Evolutionary conservation across 2,797 vertebrate species (phyloP).

Genomic region (Melanogrammus aeglefinus): DNA sequence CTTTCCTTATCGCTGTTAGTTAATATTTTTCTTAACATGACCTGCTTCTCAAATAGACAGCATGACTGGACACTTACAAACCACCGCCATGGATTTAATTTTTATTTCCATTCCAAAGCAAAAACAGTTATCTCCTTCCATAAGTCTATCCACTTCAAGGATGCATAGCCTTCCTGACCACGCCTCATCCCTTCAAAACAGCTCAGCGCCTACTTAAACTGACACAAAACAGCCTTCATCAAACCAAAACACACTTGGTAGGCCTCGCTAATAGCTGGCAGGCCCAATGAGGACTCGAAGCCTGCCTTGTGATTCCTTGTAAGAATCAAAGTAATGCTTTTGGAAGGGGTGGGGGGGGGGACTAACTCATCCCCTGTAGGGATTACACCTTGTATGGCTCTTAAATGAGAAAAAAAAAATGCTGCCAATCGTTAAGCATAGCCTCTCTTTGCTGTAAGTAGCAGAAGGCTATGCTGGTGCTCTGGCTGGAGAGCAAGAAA

Average conservation of each 20-base stretch:
- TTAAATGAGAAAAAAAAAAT: not conserved
- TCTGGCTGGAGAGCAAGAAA: conserved; percentile 3
- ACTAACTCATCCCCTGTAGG: conserved; percentile 2
- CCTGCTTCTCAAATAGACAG: not conserved
- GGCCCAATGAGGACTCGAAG: conserved; percentile 54
- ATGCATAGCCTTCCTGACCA: not conserved
- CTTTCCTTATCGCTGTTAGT: not conserved
- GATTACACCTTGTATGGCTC: conserved; percentile 44
- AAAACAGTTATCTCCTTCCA: not conserved
- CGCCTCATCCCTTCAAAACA: not conserved
- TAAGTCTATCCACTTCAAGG: not conserved
- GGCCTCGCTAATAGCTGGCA: conserved; percentile 68
- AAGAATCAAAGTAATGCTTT: conserved; percentile 60
- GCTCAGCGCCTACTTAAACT: conserved; percentile 36
- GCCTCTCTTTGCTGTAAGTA: conserved; percentile 6
- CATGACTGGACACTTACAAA: not conserved
- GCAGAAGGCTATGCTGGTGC: conserved; percentile 13
- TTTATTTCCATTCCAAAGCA: not conserved
- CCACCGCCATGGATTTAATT: not conserved
- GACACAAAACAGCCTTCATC: conserved; percentile 51
- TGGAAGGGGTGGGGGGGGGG: not conserved
- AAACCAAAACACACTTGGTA: conserved; percentile 60
- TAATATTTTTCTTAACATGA: not conserved
- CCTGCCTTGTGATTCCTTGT: conserved; percentile 59
- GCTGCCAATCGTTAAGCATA: not conserved